phyloP scores from a whole-genome alignment of 2,888 invertebrate species.

The Rhagonycha lutea region DNA sequence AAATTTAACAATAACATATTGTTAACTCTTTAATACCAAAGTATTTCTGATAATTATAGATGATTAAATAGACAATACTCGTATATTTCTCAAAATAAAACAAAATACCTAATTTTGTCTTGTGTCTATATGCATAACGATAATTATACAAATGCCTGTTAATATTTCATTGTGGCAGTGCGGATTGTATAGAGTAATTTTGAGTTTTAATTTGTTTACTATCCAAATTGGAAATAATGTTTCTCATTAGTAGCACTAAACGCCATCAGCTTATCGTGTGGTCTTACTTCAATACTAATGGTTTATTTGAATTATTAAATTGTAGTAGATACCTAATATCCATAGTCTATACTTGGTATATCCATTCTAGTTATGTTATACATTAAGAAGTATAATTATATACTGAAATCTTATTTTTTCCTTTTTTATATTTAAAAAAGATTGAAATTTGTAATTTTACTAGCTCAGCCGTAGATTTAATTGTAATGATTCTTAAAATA shows the following conservation, averaged over 20 bases:
- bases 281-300: background rate
- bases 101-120: background rate
- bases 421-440: too few relatives aligned
- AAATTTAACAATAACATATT: background rate
- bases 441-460: too few relatives aligned
- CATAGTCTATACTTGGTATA: background rate
- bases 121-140: background rate
- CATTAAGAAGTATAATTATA: too few relatives aligned
- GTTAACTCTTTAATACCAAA: background rate
- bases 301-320: background rate
- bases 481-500: too few relatives aligned
- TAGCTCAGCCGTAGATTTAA: too few relatives aligned
- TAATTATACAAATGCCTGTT: background rate
- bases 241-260: background rate
- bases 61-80: background rate
- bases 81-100: too few relatives aligned
- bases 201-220: background rate
- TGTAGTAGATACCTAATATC: too few relatives aligned
- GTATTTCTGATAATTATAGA: background rate
- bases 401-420: background rate
- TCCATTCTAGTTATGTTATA: background rate
- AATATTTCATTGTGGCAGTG: background rate
- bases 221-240: background rate
- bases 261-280: background rate
- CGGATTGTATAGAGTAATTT: too few relatives aligned